A percentile compares a stretch with the other conserved stretches of the same genome.
These are phyloP conservation scores for Eonycteris spelaea DNA, from an alignment of 2,113 vertebrate genomes.

Conservation along the genomic window DNA sequence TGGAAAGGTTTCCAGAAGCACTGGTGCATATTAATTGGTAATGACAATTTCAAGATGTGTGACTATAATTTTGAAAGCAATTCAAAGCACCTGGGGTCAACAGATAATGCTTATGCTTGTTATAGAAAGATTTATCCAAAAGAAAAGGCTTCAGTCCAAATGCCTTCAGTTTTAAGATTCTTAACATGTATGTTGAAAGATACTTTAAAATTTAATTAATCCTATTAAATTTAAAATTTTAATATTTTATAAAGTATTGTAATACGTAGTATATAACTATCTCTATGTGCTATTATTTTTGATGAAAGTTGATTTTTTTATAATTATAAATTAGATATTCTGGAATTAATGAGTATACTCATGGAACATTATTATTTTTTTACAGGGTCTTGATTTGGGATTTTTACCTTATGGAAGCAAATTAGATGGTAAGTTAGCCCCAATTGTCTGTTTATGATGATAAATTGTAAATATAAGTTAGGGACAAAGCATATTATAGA, in stretches of 20 bases:
- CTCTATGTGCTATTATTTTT: not conserved
- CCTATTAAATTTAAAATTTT: not conserved
- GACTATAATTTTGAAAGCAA: conserved; percentile 7
- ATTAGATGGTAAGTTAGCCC: not conserved
- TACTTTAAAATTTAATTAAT: not conserved
- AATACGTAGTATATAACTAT: not conserved
- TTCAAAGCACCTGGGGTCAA: not conserved
- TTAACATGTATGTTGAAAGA: not conserved
- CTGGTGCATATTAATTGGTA: not conserved
- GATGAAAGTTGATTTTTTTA: not conserved
- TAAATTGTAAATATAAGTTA: not conserved
- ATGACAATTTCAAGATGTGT: not conserved
- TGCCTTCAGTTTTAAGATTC: not conserved
- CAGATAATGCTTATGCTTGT: not conserved
- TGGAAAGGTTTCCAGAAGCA: not conserved
- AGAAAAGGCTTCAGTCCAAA: not conserved
- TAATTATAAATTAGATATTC: not conserved
- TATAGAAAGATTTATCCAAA: not conserved
- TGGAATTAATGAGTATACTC: not conserved
- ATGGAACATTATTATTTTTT: not conserved
- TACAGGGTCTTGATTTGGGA: not conserved
- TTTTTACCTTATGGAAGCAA: not conserved
- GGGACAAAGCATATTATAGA: not conserved
- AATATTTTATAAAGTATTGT: not conserved
- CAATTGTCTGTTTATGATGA: not conserved